Evolutionary conservation across 2,113 vertebrate genomes (phyloP), one percentile per base, ranked within the genome.

Genomic region (Thermophis baileyi): DNA sequence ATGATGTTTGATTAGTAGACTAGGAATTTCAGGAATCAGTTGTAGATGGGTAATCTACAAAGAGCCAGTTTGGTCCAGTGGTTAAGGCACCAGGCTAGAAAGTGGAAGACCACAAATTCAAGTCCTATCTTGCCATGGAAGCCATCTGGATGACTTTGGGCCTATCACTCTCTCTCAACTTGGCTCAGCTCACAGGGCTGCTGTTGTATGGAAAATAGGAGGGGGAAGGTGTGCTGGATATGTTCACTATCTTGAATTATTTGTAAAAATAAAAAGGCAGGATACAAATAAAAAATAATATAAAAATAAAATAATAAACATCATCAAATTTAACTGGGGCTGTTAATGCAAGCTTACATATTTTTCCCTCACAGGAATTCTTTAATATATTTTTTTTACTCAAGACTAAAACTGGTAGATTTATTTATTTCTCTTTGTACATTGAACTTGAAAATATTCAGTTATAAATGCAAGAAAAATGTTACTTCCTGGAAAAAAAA

Each of bases 371-470:
- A 49, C 24, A 55, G 22, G 35, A 57, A n/a, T 14, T 25, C 5
- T 91, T 87, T 87, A 30, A n/a, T 44, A 22, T 54, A 0, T 86
- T 86, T 53, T 18, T 60, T 63, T 63, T 69, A n/a, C 60, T n/a
- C 60, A 6, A 35, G 30, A 91, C 90, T 91, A 91, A 85, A 40
- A 57, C 53, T 47, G 55, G 35, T 85, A 89, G 91, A 63, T 2
- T 89, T 93, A 30, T 88, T 88, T 46, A 50, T 88, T 40, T 89
- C 6, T 91, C 40, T 93, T 92, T 92, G 24, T 94, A 22, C 95
- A 60, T 53, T 30, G n/a, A 9, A 90, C 63, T 81, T 81, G 18
- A 44, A 9, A 81, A 44, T 25, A 27, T 87, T 30, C 14, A 27
- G 24, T 91, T 88, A 0, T 0, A 0, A 88, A 69, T 53, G 53